Percentiles rank a stretch among this genome's conserved stretches.
Evolutionary conservation across 2,797 vertebrate species (phyloP).

Genomic region (Sciurus vulgaris): DNA sequence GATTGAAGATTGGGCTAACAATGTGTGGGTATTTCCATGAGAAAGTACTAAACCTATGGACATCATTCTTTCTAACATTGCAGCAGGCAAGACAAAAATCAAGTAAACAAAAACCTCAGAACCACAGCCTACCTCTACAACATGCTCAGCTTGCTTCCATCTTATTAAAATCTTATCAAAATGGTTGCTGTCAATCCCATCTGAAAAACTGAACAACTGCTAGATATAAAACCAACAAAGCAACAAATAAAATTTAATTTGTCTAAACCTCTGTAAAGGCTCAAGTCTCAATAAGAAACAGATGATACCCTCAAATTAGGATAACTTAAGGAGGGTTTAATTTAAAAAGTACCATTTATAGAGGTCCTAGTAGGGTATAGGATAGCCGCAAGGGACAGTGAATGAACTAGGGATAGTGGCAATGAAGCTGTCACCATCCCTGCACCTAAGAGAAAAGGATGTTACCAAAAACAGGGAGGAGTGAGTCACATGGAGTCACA

Average conservation of each 20-base stretch:
- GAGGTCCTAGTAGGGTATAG: not conserved
- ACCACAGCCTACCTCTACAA: not conserved
- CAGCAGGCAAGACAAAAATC: not conserved
- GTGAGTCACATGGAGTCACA: too few relatives aligned
- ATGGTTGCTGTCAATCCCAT: constrained; percentile 46
- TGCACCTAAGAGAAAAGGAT: not conserved
- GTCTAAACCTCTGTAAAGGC: not conserved
- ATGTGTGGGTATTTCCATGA: not conserved
- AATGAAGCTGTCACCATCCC: not conserved
- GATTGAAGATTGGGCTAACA: not conserved
- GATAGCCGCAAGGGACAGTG: not conserved
- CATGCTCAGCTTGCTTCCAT: not conserved
- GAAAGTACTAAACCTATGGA: not conserved
- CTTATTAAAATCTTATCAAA: constrained; percentile 2
- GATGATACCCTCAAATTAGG: not conserved
- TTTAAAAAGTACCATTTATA: not conserved
- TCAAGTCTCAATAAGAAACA: not conserved
- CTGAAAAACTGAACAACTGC: not conserved
- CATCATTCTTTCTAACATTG: not conserved
- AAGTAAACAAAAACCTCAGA: not conserved
- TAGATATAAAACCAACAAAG: constrained; percentile 36
- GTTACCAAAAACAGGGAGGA: not conserved
- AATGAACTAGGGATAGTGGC: not conserved
- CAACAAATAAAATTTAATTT: constrained; percentile 16
- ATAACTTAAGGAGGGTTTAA: not conserved